Evolutionary conservation across 2,113 vertebrate genomes (phyloP).

Genomic region (Vicugna pacos): DNA sequence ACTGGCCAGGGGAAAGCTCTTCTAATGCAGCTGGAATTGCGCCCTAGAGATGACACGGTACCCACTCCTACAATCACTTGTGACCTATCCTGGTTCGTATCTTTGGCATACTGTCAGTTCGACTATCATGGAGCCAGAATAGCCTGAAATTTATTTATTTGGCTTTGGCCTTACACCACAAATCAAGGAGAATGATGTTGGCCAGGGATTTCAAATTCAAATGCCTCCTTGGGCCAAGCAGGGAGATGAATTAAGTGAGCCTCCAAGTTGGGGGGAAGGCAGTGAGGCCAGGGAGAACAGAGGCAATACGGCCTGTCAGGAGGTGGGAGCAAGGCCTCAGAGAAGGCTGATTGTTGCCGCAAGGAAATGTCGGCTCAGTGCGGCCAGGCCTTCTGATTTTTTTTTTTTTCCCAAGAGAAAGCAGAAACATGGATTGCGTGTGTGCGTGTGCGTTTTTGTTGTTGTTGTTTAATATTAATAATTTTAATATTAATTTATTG

Average conservation of each 20-base stretch:
- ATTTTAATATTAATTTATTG: background rate
- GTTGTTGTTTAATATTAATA: background rate
- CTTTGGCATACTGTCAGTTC: background rate
- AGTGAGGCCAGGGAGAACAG: too few species aligned
- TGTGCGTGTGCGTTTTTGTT: background rate
- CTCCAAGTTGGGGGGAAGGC: background rate
- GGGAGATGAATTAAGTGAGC: background rate
- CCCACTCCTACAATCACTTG: background rate
- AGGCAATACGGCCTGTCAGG: background rate
- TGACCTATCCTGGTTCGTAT: background rate
- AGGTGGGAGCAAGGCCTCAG: background rate
- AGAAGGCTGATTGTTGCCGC: too few species aligned
- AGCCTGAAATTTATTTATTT: constrained; percentile 11
- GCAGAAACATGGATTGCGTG: background rate
- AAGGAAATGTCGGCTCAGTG: background rate
- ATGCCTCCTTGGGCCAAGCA: background rate
- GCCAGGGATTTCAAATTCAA: background rate
- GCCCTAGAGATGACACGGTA: background rate
- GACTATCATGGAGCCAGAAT: background rate
- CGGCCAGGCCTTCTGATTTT: background rate
- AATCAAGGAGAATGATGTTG: constrained; percentile 27
- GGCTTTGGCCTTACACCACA: constrained; percentile 12
- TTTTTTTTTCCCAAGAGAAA: background rate
- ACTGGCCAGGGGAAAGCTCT: background rate
- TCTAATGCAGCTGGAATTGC: background rate